These are phyloP conservation scores for Synodontis membranacea DNA, from an alignment of 2,113 vertebrate genomes.

Conservation along the genomic window DNA sequence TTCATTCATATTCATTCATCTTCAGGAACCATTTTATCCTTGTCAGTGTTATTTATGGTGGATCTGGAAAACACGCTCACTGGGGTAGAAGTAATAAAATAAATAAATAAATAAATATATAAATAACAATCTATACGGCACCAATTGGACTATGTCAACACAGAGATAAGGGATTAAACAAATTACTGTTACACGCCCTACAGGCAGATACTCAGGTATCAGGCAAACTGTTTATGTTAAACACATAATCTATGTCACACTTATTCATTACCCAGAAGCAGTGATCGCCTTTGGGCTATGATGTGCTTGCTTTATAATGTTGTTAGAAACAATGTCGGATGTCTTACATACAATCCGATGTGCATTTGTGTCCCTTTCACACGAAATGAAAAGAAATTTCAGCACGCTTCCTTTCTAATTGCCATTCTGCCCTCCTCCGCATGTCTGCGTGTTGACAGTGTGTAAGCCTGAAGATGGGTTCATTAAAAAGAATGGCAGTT, in stretches of 20 bases:
- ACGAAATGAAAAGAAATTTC: conserved; percentile 14
- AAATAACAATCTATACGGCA: background rate
- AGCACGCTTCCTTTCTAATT: conserved; percentile 9
- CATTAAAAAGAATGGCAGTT: conserved; percentile 46
- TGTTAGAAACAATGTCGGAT: background rate
- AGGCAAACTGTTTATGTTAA: background rate
- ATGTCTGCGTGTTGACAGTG: conserved; percentile 29
- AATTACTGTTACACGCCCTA: background rate
- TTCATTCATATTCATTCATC: no score
- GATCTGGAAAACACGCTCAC: no score
- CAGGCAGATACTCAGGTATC: background rate
- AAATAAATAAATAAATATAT: no score
- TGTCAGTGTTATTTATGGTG: no score
- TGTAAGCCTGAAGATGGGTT: conserved; percentile 40
- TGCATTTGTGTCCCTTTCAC: background rate
- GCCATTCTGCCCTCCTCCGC: conserved; percentile 25
- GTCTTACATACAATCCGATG: background rate
- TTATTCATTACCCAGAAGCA: background rate
- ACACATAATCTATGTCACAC: background rate
- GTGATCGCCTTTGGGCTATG: background rate
- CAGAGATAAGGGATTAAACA: background rate
- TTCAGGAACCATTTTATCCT: no score
- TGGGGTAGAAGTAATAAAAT: no score
- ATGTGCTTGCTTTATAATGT: background rate
- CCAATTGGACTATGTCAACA: background rate